Evolutionary conservation across 2,888 invertebrate genomes (phyloP).

Genomic region (Furcula furcula): DNA sequence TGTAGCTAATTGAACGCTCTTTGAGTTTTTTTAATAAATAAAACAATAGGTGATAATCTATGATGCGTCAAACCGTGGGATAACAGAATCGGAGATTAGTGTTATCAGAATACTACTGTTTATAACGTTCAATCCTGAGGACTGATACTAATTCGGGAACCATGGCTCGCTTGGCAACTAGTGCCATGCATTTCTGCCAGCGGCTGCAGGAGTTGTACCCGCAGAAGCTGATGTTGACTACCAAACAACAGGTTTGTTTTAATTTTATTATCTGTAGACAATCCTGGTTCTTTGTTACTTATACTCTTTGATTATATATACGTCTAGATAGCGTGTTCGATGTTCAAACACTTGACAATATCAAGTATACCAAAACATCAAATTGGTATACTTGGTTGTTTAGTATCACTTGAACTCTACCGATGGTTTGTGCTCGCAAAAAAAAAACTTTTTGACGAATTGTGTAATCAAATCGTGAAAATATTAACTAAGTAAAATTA

Average conservation of each 20-base stretch:
- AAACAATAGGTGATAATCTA: constrained; percentile 20
- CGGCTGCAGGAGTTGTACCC: constrained; percentile 71
- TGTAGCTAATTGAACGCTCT: background rate
- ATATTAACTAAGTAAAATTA: too few relatives aligned
- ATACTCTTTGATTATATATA: too few relatives aligned
- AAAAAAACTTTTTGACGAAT: too few relatives aligned
- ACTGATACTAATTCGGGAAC: constrained; percentile 8
- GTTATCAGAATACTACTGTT: constrained; percentile 27
- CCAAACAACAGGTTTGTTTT: constrained; percentile 45
- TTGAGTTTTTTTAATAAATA: constrained; percentile 11
- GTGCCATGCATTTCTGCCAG: constrained; percentile 67
- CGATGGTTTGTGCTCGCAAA: too few relatives aligned
- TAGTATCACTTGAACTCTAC: too few relatives aligned
- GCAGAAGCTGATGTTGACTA: constrained; percentile 53
- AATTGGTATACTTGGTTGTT: too few relatives aligned
- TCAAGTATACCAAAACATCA: too few relatives aligned
- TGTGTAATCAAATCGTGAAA: too few relatives aligned
- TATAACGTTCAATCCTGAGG: constrained; percentile 7
- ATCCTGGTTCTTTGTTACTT: too few relatives aligned
- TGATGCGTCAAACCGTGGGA: constrained; percentile 24
- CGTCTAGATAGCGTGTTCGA: too few relatives aligned
- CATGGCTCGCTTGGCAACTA: constrained; percentile 67
- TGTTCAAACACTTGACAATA: too few relatives aligned
- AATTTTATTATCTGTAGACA: too few relatives aligned
- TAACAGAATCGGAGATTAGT: constrained; percentile 32